Base-by-base conservation (phyloP, 2,113 vertebrate species). In the Cariama cristata region DNA sequence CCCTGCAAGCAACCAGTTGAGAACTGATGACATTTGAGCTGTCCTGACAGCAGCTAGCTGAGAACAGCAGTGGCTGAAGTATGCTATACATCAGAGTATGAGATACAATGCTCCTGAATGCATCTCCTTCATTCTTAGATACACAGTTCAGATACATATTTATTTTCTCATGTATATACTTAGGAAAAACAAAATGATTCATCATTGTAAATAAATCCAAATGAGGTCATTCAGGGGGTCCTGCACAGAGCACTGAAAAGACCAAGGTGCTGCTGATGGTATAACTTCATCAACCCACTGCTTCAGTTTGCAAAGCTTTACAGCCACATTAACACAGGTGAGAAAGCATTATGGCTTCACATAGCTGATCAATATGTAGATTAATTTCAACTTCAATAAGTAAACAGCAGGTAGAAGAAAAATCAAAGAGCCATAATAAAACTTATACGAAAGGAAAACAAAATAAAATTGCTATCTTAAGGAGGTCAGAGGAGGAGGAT, bases 401-500 rank as follows among this genome's bases (percentile, higher is more conserved):
- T 71, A 68, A 90, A 44, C 21, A 95, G 47, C 9, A 42, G 33
- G 24, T n/a, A 80, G 60, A 80, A 79, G 32, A 79, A 77, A 84
- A 95, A 89, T 55, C 33, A 77, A 74, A 92, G 60, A 56, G 8
- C 23, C n/a, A 16, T 50, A 84, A 93, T 64, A 64, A 77, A 96
- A 84, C 14, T 93, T 75, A 10, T 2, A 44, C 64, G 56, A 79
- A 66, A 93, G n/a, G 35, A 85, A 94, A 95, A 80, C 33, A 16
- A 92, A 97, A 74, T 60, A 66, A 79, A 94, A 76, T 86, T 60
- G n/a, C 64, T 71, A 56, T 28, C 33, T 7, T 35, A 60, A 91
- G 49, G 64, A 88, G 76, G 75, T 90, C 81, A 96, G 27, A 73
- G n/a, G 63, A 95, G 86, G 79, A 95, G 86, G 79, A 94, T 59